phyloP scores from a whole-genome alignment of 2,797 vertebrate genomes.

The Macropodus opercularis region DNA sequence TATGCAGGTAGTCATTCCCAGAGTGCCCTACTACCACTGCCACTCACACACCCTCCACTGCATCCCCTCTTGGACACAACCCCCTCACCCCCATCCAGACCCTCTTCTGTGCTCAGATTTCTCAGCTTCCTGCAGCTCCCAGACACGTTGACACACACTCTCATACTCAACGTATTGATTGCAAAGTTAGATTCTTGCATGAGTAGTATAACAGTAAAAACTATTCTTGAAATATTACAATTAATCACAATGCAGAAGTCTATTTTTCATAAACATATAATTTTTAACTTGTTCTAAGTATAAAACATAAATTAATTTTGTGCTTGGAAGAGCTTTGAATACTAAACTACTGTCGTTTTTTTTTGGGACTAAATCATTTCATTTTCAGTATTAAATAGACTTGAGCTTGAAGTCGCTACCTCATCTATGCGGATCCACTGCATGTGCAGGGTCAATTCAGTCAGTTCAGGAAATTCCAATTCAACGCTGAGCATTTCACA shows the following conservation, averaged over 20 bases:
- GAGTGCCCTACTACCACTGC: conserved; percentile 42
- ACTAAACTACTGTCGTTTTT: no score
- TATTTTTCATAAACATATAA: neutral
- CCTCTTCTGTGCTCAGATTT: conserved; percentile 66
- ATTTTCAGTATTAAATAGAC: neutral
- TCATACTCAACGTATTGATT: conserved; percentile 50
- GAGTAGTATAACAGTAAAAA: neutral
- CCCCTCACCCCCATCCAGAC: conserved; percentile 35
- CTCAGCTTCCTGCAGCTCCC: conserved; percentile 69
- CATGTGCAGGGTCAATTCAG: conserved; percentile 27
- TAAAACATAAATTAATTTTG: neutral
- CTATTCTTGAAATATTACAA: neutral
- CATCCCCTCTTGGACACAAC: conserved; percentile 24
- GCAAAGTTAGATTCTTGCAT: neutral
- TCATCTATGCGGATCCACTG: conserved; percentile 20
- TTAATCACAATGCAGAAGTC: neutral
- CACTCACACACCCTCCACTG: conserved; percentile 11
- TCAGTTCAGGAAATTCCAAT: conserved; percentile 41
- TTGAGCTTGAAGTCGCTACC: neutral
- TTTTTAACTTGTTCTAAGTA: neutral
- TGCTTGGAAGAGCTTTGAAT: no score
- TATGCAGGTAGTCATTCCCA: conserved; percentile 50
- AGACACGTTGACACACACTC: conserved; percentile 66
- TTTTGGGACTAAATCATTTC: no score
- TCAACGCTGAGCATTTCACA: conserved; percentile 31